Percentiles rank a stretch among this genome's conserved stretches.
Conservation (phyloP, 2,797 vertebrate genomes). For the Morus bassanus region DNA sequence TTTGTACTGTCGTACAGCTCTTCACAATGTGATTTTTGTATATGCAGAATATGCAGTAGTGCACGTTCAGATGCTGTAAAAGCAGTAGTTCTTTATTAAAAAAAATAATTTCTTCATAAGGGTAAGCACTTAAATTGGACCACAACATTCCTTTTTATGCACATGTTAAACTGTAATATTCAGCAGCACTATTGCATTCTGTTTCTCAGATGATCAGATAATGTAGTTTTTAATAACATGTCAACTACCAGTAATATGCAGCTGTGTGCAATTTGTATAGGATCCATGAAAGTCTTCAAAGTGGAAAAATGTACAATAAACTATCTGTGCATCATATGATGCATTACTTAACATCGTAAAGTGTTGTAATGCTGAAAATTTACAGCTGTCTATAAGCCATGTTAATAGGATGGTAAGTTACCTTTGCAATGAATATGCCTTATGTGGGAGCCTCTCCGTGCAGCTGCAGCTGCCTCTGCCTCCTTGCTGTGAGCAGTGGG, state of each 20-base stretch:
- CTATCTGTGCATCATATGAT: background rate
- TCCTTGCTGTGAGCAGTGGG: background rate
- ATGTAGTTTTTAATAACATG: slow-evolving; percentile 43
- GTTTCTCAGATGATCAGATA: slow-evolving; percentile 19
- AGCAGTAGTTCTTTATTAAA: background rate
- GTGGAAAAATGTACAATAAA: slow-evolving; percentile 48
- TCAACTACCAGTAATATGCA: background rate
- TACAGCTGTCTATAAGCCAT: background rate
- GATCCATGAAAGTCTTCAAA: slow-evolving; percentile 17
- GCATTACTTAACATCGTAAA: slow-evolving; percentile 49
- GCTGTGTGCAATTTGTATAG: slow-evolving; percentile 2
- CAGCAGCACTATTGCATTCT: background rate
- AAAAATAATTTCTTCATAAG: background rate
- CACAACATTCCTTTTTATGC: background rate
- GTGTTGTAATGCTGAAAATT: slow-evolving; percentile 2
- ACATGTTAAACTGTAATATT: background rate
- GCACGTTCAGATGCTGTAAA: background rate
- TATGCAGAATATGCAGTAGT: background rate
- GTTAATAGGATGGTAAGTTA: background rate
- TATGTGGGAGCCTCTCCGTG: rapidly evolving
- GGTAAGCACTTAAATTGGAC: background rate
- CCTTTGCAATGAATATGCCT: background rate
- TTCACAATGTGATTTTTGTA: background rate
- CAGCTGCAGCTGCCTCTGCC: background rate
- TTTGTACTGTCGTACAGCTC: background rate